These are phyloP conservation scores for Euwallacea similis DNA, from an alignment of 1,140 invertebrate genomes.

Conservation along the genomic window DNA sequence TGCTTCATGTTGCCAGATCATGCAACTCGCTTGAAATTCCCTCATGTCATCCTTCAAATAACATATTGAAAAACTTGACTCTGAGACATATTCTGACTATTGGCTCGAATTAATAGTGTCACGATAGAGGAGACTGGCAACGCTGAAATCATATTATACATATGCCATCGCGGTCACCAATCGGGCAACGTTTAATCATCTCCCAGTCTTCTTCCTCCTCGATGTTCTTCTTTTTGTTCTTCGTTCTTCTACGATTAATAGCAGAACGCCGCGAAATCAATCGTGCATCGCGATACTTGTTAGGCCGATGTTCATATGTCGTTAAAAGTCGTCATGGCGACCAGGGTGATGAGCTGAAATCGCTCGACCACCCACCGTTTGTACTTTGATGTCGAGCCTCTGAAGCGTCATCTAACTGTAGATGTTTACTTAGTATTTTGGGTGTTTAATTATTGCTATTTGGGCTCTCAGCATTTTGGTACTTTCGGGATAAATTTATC, in stretches of 20 bases:
- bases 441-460: not conserved
- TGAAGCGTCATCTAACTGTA: conserved; percentile 29
- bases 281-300: conserved; percentile 36
- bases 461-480: no score
- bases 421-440: not conserved
- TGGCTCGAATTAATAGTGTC: no score
- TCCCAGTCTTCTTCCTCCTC: conserved; percentile 17
- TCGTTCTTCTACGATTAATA: conserved; percentile 33
- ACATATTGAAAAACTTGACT: not conserved
- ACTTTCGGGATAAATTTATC: no score
- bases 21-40: not conserved
- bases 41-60: not conserved
- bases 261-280: conserved; percentile 32
- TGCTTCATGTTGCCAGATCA: not conserved
- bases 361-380: conserved; percentile 28
- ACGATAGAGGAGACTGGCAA: not conserved
- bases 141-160: not conserved
- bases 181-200: conserved; percentile 27
- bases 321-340: conserved; percentile 30
- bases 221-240: conserved; percentile 27
- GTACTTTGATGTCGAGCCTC: conserved; percentile 23
- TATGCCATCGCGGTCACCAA: conserved; percentile 2
- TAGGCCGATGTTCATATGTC: conserved; percentile 36
- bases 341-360: conserved; percentile 28
- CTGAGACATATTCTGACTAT: not conserved